Evolutionary conservation across 2,888 invertebrate genomes (phyloP), one percentile per base, ranked within the genome.

Genomic region (Brenthis daphne): DNA sequence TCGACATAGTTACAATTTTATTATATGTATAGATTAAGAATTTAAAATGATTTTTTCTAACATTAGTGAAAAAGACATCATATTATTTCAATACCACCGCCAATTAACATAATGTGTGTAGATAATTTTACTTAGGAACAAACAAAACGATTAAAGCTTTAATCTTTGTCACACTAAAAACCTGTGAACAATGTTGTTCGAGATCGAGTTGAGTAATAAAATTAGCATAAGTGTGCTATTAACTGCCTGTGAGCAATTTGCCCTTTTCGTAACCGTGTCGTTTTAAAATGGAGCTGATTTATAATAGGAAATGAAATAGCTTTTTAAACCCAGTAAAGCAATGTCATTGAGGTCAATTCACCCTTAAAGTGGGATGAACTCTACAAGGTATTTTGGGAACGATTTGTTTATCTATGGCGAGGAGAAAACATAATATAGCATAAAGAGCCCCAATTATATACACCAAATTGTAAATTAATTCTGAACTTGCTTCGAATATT

Each of bases 211-310:
- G 33, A 65, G 68, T 56, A 58, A 71, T 73, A 70, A 74, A 74
- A 73, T 74, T 73, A 73, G 48, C 73, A 70, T 71, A 70, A 74
- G 69, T 61, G 57, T 70, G 64, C 71, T 61, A 48, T 73, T 74
- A 71, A 74, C 68, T 66, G 68, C 71, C 65, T 58, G 55, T 57
- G 64, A 66, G 63, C 72, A 71, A 73, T 68, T 70, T 67, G 55
- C 57, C 65, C 57, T 64, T 64, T 67, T 70, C 64, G 58, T 60
- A 47, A 61, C 50, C 64, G 64, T 56, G 54, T 61, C 66, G 51
- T 54, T 67, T 64, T 57, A 69, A 64, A 64, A 64, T 57, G 64
- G 43, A 24, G 53, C 56, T 48, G 43, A 57, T 69, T 69, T 48
- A 58, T 69, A 16, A 61, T 61, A 53, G 68, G 68, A 65, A 65